A percentile compares a stretch with the other conserved stretches of the same genome.
Evolutionary conservation across 2,888 invertebrate genomes (phyloP).

Genomic region (Pammene fasciana): DNA sequence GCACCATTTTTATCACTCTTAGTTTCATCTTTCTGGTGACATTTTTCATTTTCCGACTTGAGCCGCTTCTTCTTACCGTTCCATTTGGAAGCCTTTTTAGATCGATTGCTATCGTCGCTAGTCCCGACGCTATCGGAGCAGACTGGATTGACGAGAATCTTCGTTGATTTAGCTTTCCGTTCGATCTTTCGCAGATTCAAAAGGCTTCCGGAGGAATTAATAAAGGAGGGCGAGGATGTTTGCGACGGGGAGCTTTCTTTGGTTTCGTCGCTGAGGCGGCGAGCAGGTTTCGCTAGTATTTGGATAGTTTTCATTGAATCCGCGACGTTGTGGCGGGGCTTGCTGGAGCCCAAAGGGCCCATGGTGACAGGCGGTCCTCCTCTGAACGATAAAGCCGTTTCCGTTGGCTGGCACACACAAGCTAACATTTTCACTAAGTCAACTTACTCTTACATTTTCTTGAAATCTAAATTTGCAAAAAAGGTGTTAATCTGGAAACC

Average conservation of each 20-base stretch:
- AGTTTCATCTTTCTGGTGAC: constrained; percentile 56
- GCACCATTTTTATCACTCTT: constrained; percentile 65
- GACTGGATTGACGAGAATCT: constrained; percentile 78
- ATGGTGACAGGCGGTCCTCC: constrained; percentile 80
- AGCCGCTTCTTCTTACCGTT: constrained; percentile 78
- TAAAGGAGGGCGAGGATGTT: constrained; percentile 66
- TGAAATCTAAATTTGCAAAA: constrained; percentile 50
- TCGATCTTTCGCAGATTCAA: constrained; percentile 77
- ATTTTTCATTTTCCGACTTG: constrained; percentile 61
- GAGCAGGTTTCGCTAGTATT: constrained; percentile 62
- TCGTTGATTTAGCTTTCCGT: constrained; percentile 76
- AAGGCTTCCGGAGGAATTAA: constrained; percentile 67
- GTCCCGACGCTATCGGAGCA: constrained; percentile 73
- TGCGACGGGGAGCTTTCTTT: constrained; percentile 67
- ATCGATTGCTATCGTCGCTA: constrained; percentile 74
- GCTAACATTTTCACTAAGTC: constrained; percentile 84
- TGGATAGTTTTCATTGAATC: constrained; percentile 70
- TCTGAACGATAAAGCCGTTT: constrained; percentile 81
- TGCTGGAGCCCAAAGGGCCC: constrained; percentile 79
- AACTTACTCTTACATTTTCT: constrained; percentile 67
- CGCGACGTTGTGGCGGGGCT: constrained; percentile 66
- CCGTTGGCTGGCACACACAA: constrained; percentile 86
- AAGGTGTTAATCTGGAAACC: constrained; percentile 35
- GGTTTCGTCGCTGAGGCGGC: constrained; percentile 61
- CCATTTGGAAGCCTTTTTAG: constrained; percentile 71